These are phyloP conservation scores for Catocala nupta DNA, from an alignment of 2,888 invertebrate genomes.

Conservation along the genomic window DNA sequence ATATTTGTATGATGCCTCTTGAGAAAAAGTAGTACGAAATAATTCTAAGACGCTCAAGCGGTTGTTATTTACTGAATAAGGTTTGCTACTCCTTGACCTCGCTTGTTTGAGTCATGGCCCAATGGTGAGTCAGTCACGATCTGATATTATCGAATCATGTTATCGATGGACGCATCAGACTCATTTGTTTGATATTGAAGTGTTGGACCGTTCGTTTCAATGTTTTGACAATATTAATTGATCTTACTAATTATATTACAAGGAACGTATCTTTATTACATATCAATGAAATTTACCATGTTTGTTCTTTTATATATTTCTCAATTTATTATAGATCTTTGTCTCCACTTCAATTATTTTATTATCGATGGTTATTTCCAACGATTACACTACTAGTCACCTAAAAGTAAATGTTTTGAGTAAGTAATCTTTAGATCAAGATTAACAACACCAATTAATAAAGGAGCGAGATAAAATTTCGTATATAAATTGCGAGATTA, in stretches of 20 bases:
- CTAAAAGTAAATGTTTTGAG: no score
- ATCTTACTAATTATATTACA: background rate
- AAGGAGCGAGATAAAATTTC: background rate
- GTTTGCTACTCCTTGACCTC: conserved; percentile 62
- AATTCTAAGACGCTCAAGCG: conserved; percentile 28
- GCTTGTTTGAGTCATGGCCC: conserved; percentile 56
- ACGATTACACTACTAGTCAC: no score
- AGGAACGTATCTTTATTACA: background rate
- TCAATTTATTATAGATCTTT: no score
- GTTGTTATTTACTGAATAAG: conserved; percentile 53
- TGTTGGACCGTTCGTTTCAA: conserved; percentile 5
- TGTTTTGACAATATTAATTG: conserved; percentile 13
- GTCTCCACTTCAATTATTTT: no score
- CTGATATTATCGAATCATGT: conserved; percentile 41
- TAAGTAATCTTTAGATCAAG: no score
- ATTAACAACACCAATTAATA: conserved; percentile 2
- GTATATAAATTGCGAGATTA: conserved; percentile 16
- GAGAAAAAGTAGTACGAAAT: background rate
- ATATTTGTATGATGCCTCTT: no score
- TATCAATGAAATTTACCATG: no score
- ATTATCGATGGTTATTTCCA: no score
- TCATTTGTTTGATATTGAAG: conserved; percentile 35
- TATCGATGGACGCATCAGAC: conserved; percentile 35
- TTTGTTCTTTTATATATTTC: no score
- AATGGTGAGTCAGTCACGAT: conserved; percentile 53